Percentiles rank a stretch among this genome's conserved stretches.
Conservation (phyloP, 2,113 vertebrate genomes). For the Okapia johnstoni region DNA sequence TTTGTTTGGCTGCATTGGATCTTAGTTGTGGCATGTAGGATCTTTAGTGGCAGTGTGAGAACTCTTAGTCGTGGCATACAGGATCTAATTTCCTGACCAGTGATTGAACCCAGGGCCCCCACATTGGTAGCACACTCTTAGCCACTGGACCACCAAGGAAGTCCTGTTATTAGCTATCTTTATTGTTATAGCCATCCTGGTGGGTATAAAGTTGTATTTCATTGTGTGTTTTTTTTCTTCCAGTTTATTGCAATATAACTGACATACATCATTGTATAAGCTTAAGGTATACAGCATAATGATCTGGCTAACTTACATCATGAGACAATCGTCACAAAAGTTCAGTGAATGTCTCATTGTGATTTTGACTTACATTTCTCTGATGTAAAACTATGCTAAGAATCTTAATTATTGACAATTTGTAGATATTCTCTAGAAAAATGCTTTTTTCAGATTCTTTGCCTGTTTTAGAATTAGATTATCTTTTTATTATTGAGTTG, state of each 20-base stretch:
- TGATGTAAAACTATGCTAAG: not conserved
- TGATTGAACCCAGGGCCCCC: not conserved
- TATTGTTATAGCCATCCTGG: not conserved
- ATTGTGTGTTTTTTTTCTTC: not conserved
- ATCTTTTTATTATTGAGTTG: not conserved
- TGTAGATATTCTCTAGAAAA: not conserved
- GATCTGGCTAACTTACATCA: not conserved
- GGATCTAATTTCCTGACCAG: not conserved
- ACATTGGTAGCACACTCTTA: rapidly evolving
- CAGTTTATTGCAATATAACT: not conserved
- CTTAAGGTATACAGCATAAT: not conserved
- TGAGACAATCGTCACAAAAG: not conserved
- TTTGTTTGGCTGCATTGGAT: not conserved
- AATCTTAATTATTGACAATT: not conserved
- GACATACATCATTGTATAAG: not conserved
- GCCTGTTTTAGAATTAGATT: not conserved
- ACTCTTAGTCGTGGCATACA: not conserved
- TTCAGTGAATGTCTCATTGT: not conserved
- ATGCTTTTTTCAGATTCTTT: not conserved
- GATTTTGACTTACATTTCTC: not conserved
- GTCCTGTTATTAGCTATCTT: not conserved
- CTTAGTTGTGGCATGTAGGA: not conserved
- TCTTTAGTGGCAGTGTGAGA: not conserved
- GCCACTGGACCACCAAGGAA: not conserved
- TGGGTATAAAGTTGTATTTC: not conserved